Conservation (phyloP, 2,888 invertebrate species). For the Drosophila buzzatii region DNA sequence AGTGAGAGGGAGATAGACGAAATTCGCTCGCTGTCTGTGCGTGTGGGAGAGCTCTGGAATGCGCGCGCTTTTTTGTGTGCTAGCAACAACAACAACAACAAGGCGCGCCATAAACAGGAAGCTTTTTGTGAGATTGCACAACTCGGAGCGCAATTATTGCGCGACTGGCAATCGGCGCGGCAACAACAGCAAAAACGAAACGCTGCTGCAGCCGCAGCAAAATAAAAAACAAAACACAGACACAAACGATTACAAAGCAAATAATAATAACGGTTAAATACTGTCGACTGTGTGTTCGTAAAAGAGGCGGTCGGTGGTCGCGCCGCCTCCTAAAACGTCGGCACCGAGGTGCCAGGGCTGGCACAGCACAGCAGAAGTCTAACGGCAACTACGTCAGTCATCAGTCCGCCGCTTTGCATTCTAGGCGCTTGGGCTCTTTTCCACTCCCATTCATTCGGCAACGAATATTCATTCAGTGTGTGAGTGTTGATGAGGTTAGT, state of each 20-base stretch:
- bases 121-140: slow-evolving; percentile 75
- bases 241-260: slow-evolving; percentile 50
- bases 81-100: slow-evolving; percentile 27
- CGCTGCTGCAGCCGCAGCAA: slow-evolving; percentile 54
- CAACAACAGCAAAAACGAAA: slow-evolving; percentile 66
- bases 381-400: background rate
- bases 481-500: slow-evolving; percentile 78
- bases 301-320: background rate
- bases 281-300: slow-evolving; percentile 20
- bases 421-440: slow-evolving; percentile 30
- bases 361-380: slow-evolving; percentile 25
- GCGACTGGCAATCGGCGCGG: slow-evolving; percentile 72
- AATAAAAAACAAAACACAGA: slow-evolving; percentile 53
- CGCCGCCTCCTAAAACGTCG: slow-evolving; percentile 33
- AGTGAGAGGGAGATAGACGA: slow-evolving; percentile 21
- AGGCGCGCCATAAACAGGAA: slow-evolving; percentile 65
- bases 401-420: slow-evolving; percentile 49
- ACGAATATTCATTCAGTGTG: slow-evolving; percentile 72
- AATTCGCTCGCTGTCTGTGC: slow-evolving; percentile 23
- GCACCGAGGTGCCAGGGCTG: slow-evolving; percentile 55
- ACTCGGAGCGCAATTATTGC: slow-evolving; percentile 67
- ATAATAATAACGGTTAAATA: slow-evolving; percentile 59
- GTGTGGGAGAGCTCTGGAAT: slow-evolving; percentile 69
- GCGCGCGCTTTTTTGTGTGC: slow-evolving; percentile 69
- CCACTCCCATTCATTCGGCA: slow-evolving; percentile 66